Evolutionary conservation across 2,797 vertebrate species (phyloP).

Genomic region (Gadopsis bispinosus): DNA sequence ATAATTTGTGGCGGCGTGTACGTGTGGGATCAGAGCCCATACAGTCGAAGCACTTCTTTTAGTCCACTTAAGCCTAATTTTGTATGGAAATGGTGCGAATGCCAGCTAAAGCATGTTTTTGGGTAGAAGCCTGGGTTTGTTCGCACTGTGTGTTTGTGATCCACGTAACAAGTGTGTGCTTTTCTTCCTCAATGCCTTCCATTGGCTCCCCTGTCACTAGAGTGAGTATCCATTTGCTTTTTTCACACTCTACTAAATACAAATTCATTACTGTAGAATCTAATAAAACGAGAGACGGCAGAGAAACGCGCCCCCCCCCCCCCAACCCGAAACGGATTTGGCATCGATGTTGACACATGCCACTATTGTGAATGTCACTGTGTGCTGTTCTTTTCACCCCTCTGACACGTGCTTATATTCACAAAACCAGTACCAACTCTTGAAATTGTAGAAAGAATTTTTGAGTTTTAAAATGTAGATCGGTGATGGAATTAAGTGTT

Average conservation of each 20-base stretch:
- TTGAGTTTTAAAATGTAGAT: neutral
- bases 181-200: slow-evolving; percentile 93
- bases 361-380: slow-evolving; percentile 62
- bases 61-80: slow-evolving; percentile 36
- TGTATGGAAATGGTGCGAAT: slow-evolving; percentile 35
- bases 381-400: slow-evolving; percentile 64
- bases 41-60: slow-evolving; percentile 40
- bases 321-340: too few species aligned
- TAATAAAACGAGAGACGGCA: neutral
- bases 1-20: slow-evolving; percentile 56
- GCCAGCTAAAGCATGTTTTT: slow-evolving; percentile 85
- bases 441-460: neutral
- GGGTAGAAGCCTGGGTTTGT: slow-evolving; percentile 81
- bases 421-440: slow-evolving; percentile 17
- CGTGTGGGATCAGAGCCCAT: slow-evolving; percentile 41
- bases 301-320: too few species aligned
- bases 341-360: slow-evolving; percentile 22
- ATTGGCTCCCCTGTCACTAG: slow-evolving; percentile 87
- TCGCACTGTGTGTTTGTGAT: slow-evolving; percentile 75
- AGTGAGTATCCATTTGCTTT: slow-evolving; percentile 89
- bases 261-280: neutral
- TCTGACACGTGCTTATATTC: slow-evolving; percentile 64
- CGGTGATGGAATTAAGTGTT: neutral
- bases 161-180: slow-evolving; percentile 88
- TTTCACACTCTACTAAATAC: slow-evolving; percentile 30